Evolutionary conservation across 2,113 vertebrate genomes (phyloP), one percentile per base, ranked within the genome.

Genomic region (Chlamydotis undulata): DNA sequence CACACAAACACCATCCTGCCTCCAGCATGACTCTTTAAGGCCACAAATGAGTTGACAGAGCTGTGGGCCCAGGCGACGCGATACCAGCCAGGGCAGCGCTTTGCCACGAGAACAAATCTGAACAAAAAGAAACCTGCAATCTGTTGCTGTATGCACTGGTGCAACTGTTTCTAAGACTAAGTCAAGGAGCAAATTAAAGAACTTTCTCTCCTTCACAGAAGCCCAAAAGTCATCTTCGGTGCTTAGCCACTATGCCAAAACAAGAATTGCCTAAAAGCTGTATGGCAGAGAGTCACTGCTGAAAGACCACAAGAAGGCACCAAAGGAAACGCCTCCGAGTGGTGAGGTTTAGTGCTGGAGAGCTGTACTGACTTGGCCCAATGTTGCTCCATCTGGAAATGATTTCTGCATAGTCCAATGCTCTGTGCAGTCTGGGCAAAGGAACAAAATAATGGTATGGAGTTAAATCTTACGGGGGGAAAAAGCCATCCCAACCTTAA

Each of bases 331-430:
- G 70, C 50, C 93, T 90, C 93, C 69, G 56, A 61, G 83, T 43
- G 24, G 3, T 45, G 85, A 94, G 94, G 86, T 59, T 89, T 65
- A 76, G 86, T 11, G 78, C 59, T 85, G 91, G 75, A 91, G 88
- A 91, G 71, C 82, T 82, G 39, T 7, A 50, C 57, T 47, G 78
- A 10, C 83, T 95, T 93, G 94, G 94, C 87, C 71, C 59, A 90
- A 67, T 79, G n/a, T 2, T 60, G 73, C 76, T 89, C 89, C 95
- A 96, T 96, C 97, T 97, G 97, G 93, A 97, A 95, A 29, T 65
- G 50, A 96, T 97, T 88, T 96, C 83, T 77, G 81, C 43, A 3
- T 41, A 55, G 63, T 83, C 90, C 53, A 91, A 49, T 35, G 80
- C 74, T 56, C 93, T 91, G 1, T 50, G 68, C 69, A 94, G 91